Base-by-base conservation (phyloP, 2,888 invertebrate genomes). In the Ochropleura plecta region DNA sequence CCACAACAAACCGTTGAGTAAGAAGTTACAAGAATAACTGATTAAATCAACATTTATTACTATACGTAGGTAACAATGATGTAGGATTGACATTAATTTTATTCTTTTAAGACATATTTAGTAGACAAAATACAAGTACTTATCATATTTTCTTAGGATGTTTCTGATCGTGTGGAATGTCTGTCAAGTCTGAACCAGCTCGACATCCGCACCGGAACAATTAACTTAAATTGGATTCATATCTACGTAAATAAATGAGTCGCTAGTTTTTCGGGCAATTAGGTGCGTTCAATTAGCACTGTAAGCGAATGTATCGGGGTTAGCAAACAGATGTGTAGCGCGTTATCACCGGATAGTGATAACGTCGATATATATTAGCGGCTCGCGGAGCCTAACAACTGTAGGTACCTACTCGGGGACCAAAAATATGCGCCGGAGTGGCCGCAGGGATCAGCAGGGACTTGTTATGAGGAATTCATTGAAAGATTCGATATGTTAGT, bases 271-370 rank as follows among this genome's bases (percentile, higher is more conserved):
- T 71, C 51, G 62, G 30, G 55, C 64, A 84, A 82, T 79, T 80
- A 73, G 66, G 63, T 62, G 69, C 20, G 20, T 67, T 79, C 62
- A 76, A 84, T 86, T 81, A 85, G 72, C 69, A 69, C 80, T 73
- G 78, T 72, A 77, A 83, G 79, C 85, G 66, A 83, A 87, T 90
- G 90, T 83, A 89, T 89, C 80, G 76, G 81, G 85, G 89, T 88
- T 88, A 89, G 82, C 76, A 57, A 62, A 59, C 76, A 85, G 79
- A 83, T 71, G 81, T 69, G 64, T 72, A 46, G 81, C 66, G 64
- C 51, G 68, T 53, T 86, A 86, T 87, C 88, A 83, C 83, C 86
- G 86, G 87, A 90, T 84, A 89, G 73, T 78, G 88, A 88, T 89
- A 88, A 76, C 63, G 67, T n/a, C 57, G 65, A 81, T 70, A 84